Evolutionary conservation across 2,797 vertebrate genomes (phyloP), one percentile per base, ranked within the genome.

Genomic region (Semotilus atromaculatus): DNA sequence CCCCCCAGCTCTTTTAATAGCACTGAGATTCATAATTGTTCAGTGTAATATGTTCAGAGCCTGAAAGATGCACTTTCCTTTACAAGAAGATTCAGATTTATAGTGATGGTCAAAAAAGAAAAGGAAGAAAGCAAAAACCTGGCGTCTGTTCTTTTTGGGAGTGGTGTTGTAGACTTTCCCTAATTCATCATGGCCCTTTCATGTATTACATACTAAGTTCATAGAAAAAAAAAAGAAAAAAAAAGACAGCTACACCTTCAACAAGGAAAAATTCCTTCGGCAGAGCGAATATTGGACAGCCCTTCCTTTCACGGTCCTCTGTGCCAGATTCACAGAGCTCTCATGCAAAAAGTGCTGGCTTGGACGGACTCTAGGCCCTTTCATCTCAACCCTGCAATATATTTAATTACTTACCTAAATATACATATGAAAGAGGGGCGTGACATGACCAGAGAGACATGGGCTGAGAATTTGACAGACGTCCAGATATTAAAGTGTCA

Each of bases 341-440:
- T 81, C 51, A 75, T 88, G 88, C 87, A 91, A 89, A 86, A 86
- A 76, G 58, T 58, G 71, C 80, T 88, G 86, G 88, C 85, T 87
- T 73, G 84, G 85, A 87, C 79, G 1, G 29, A 81, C 85, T 91
- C 86, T 86, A 80, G 83, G 77, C 58, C 70, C 86, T 94, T 93
- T 93, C 88, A 93, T 92, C 88, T 91, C 21, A 74, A 83, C 71
- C 78, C 80, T 75, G 78, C 75, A 84, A 86, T 87, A 86, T 85
- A 89, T 90, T 88, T 86, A 91, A 93, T 93, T 92, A 92, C 89
- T 81, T 89, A 90, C 82, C 88, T 91, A 90, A 94, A 93, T 91
- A 92, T 92, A 90, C 92, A 88, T 90, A 89, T 89, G 89, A 89
- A 91, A 88, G 85, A 72, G 87, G 85, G 89, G 86, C 82, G 83